Base-by-base conservation (phyloP, 53 echinoderm and acorn worm genomes). In the Astropecten irregularis region DNA sequence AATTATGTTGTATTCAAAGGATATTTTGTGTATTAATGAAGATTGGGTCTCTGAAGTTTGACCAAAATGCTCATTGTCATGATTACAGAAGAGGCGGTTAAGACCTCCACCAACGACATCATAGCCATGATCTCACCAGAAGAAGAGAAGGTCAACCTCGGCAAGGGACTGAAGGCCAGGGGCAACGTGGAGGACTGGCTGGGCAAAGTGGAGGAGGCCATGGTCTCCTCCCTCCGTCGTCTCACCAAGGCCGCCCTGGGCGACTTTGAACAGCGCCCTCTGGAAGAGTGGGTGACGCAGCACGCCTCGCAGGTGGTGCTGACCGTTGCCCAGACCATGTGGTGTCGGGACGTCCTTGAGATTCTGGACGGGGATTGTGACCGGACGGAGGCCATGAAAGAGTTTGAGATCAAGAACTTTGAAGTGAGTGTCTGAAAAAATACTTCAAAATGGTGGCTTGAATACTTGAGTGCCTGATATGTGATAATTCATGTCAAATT, bases 151-250 rank as follows among this genome's bases (percentile, higher is more conserved):
- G 94, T 97, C 36, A 90, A 85, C 33, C 86, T 97, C 20, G 96
- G 96, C 58, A 97, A 97, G 69, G 99, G 99, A 14, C 90, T 97
- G 49, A 97, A 97, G 84, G 99, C 99, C 42, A 87, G 99, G 59
- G 99, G 99, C 33, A 97, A 97, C 46, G 99, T 97, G 54, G 99
- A 97, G 83, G 99, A 97, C 73, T 97, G 99, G 99, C 82, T 97
- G 68, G 86, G 92, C 51, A 97, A 97, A 50, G 94, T 94, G 22
- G 94, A 97, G 65, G 99, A 94, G 49, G 92, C 90, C 81, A 94
- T 97, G 99, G 89, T 97, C 32, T 50, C 76, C 3, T 94, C 99
- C 0, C 86, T 94, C 10, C 87, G 94, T 11, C 86, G 92, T 25
- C 88, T 93, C 74, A 97, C 99, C 58, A 97, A 97, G 69, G 90